Evolutionary conservation across 2,797 vertebrate genomes (phyloP).

Genomic region (Catostomus latipinnis): DNA sequence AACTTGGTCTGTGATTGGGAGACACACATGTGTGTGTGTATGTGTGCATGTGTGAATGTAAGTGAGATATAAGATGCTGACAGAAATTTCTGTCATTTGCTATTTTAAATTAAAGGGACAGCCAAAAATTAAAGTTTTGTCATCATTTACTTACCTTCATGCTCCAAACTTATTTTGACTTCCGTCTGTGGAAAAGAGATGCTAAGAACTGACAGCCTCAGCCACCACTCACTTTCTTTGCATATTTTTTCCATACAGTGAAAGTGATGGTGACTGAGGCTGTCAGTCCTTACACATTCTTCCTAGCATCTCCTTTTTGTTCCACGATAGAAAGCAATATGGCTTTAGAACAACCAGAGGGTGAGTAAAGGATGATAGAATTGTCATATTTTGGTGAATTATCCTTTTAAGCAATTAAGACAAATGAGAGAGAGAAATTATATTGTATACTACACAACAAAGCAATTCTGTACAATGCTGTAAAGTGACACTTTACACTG

Average conservation of each 20-base stretch:
- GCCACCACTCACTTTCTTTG: no score
- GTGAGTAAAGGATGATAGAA: no score
- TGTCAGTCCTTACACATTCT: background rate
- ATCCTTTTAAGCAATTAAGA: background rate
- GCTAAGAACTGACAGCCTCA: no score
- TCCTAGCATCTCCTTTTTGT: background rate
- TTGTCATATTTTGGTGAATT: no score
- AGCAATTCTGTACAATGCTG: conserved; percentile 18
- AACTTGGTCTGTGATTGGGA: conserved; percentile 54
- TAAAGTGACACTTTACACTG: conserved; percentile 42
- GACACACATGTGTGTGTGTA: conserved; percentile 15
- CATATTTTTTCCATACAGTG: background rate
- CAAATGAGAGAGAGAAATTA: conserved; percentile 6
- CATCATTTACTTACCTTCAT: background rate
- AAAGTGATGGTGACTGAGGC: background rate
- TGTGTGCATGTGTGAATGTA: conserved; percentile 28
- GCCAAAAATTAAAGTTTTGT: background rate
- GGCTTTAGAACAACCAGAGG: background rate
- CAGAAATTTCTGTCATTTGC: background rate
- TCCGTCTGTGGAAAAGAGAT: no score
- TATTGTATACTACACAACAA: conserved; percentile 20
- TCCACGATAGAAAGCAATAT: background rate
- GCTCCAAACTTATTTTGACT: background rate
- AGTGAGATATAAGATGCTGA: background rate
- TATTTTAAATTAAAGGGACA: conserved; percentile 5